phyloP scores from a whole-genome alignment of 2,888 invertebrate genomes.

The Drosophila sordidapex region DNA sequence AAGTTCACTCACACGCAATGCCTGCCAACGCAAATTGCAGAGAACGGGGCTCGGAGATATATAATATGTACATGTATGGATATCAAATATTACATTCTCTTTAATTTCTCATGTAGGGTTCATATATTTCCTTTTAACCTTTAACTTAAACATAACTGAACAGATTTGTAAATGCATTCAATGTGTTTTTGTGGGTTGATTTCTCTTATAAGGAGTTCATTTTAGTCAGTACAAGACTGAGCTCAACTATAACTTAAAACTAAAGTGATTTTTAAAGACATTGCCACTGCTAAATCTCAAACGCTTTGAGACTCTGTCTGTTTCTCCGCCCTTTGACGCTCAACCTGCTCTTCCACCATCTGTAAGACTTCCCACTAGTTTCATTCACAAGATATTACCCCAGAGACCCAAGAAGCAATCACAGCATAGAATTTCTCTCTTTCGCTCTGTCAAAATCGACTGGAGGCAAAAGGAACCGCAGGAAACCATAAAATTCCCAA shows the following conservation, averaged over 20 bases:
- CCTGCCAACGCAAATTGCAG: not conserved
- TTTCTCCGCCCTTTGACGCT: not conserved
- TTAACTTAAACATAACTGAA: not conserved
- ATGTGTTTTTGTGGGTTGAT: not conserved
- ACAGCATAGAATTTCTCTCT: not conserved
- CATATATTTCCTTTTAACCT: not conserved
- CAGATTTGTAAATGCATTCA: not conserved
- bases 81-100: not conserved
- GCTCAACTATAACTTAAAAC: not conserved
- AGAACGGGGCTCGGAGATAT: not conserved
- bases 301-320: not conserved
- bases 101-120: not conserved
- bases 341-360: too few relatives aligned
- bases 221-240: not conserved
- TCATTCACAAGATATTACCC: slow-evolving; percentile 59
- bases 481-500: slow-evolving; percentile 65
- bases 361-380: slow-evolving; percentile 16
- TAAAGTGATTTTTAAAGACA: not conserved
- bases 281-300: not conserved
- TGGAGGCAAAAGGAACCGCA: slow-evolving; percentile 38
- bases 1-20: slow-evolving; percentile 8
- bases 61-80: not conserved
- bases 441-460: not conserved
- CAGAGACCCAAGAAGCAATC: slow-evolving; percentile 41
- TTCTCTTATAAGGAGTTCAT: not conserved